Conservation (phyloP, 2,113 vertebrate species). For the Leucopternis melanops region DNA sequence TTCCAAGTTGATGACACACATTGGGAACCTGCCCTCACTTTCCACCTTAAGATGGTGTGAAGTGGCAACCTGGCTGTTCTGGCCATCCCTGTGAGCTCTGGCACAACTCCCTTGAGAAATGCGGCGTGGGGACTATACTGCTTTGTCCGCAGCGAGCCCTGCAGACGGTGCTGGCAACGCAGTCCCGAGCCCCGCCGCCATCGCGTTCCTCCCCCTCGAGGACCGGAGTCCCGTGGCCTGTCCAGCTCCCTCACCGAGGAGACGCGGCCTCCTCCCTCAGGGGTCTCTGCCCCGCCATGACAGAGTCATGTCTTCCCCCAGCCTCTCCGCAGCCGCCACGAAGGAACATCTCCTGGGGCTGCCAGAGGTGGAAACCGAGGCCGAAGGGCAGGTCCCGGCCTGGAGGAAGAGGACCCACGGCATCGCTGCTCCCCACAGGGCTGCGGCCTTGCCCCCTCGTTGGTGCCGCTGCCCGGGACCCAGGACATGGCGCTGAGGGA, state of each 20-base stretch:
- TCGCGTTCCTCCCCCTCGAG: background rate
- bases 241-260: too few species aligned
- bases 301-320: background rate
- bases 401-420: background rate
- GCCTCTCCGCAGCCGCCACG: background rate
- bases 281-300: background rate
- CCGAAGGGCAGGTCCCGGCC: background rate
- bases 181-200: too few species aligned
- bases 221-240: too few species aligned
- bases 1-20: background rate
- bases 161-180: too few species aligned
- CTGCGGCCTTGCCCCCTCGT: too few species aligned
- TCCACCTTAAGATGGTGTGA: background rate
- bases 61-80: background rate
- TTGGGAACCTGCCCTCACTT: background rate
- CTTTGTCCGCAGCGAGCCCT: background rate
- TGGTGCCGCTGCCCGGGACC: background rate
- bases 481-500: too few species aligned
- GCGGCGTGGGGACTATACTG: accelerated
- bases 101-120: background rate
- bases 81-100: background rate
- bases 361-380: too few species aligned
- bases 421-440: background rate
- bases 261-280: too few species aligned
- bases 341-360: background rate